Conservation (phyloP, 2,797 vertebrate genomes). For the Columba guinea region DNA sequence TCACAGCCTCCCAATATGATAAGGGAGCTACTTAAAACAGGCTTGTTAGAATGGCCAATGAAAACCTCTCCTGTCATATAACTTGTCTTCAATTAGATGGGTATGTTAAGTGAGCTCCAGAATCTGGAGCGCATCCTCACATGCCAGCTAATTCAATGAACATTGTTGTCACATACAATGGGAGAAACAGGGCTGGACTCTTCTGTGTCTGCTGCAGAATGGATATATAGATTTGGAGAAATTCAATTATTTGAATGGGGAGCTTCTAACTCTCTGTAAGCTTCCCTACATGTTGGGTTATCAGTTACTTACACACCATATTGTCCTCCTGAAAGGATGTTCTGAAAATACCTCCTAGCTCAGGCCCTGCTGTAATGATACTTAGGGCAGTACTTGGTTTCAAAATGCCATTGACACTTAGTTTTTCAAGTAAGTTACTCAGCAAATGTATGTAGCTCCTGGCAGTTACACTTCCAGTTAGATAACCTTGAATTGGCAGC, state of each 20-base stretch:
- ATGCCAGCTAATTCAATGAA: background rate
- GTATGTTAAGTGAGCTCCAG: background rate
- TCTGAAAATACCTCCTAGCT: background rate
- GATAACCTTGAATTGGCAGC: background rate
- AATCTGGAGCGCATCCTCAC: fast-evolving
- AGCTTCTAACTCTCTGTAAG: background rate
- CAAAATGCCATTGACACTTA: background rate
- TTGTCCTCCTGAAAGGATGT: background rate
- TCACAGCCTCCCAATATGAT: background rate
- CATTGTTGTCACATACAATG: background rate
- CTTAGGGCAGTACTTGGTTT: background rate
- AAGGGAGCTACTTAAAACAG: background rate
- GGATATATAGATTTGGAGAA: background rate
- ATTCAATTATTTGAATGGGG: background rate
- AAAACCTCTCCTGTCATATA: background rate
- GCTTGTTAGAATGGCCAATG: background rate
- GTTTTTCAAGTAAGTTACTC: background rate
- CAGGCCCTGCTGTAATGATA: background rate
- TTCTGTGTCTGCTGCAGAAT: background rate
- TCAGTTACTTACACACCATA: background rate
- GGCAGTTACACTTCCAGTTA: background rate
- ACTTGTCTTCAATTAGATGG: background rate
- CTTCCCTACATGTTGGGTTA: background rate
- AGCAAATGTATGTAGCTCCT: background rate
- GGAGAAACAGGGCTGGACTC: background rate